Conservation (phyloP, 2,888 invertebrate genomes). For the Diarsia mendica region DNA sequence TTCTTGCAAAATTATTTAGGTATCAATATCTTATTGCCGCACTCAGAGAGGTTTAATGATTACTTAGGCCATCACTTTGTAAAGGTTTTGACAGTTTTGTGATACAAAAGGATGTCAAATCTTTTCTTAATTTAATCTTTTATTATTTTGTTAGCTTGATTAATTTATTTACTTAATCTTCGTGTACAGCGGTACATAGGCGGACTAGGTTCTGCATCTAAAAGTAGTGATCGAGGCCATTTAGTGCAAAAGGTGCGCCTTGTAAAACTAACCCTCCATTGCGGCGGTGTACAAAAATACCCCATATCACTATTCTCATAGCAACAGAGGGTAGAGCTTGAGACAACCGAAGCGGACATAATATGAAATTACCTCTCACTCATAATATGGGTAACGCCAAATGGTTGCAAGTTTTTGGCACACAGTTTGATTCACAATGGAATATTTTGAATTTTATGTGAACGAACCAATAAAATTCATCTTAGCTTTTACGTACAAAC, state of each 20-base stretch:
- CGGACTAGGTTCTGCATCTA: too few species aligned
- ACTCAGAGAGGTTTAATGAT: too few species aligned
- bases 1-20: neutral
- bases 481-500: neutral
- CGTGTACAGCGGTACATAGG: too few species aligned
- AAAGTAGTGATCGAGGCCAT: too few species aligned
- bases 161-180: too few species aligned
- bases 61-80: too few species aligned
- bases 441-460: neutral
- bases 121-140: too few species aligned
- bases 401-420: slow-evolving; percentile 75
- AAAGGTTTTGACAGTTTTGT: too few species aligned
- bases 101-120: too few species aligned
- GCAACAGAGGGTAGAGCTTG: slow-evolving; percentile 62
- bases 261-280: neutral
- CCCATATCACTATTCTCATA: slow-evolving; percentile 54
- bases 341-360: slow-evolving; percentile 76
- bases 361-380: slow-evolving; percentile 75
- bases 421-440: slow-evolving; percentile 67
- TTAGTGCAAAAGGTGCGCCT: neutral
- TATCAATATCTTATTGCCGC: neutral
- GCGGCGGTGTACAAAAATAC: slow-evolving; percentile 56
- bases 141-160: neutral
- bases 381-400: slow-evolving; percentile 38
- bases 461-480: slow-evolving; percentile 12